Evolutionary conservation across 2,888 invertebrate species (phyloP).

Genomic region (Ariolimax columbianus): DNA sequence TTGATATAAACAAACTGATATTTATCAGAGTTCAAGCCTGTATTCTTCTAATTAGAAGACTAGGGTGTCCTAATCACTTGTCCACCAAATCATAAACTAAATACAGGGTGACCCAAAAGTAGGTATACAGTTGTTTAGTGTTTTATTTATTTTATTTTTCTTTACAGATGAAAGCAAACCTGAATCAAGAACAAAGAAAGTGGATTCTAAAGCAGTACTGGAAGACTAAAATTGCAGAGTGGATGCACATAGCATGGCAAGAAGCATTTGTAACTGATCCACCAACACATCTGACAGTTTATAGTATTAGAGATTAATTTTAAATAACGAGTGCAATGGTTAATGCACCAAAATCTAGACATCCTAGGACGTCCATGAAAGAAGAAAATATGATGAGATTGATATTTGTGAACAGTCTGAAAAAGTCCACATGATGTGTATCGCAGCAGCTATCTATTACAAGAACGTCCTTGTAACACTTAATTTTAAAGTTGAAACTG

Average conservation of each 20-base stretch:
- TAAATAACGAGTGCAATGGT: background rate
- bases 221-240: background rate
- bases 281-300: background rate
- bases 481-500: background rate
- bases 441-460: background rate
- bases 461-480: background rate
- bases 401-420: background rate
- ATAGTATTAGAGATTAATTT: background rate
- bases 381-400: background rate
- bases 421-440: background rate
- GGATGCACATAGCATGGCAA: background rate
- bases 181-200: constrained; percentile 1
- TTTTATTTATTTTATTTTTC: too few species aligned
- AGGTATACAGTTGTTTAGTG: too few species aligned
- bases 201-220: background rate
- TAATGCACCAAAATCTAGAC: background rate
- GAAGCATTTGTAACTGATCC: background rate
- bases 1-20: too few species aligned
- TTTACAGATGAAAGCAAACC: background rate
- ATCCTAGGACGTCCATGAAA: background rate
- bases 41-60: too few species aligned
- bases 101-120: too few species aligned
- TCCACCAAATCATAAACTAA: too few species aligned
- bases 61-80: too few species aligned
- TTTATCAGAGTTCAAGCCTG: too few species aligned